Base-by-base conservation (phyloP, 2,797 vertebrate genomes). In the Sitta carolinensis region DNA sequence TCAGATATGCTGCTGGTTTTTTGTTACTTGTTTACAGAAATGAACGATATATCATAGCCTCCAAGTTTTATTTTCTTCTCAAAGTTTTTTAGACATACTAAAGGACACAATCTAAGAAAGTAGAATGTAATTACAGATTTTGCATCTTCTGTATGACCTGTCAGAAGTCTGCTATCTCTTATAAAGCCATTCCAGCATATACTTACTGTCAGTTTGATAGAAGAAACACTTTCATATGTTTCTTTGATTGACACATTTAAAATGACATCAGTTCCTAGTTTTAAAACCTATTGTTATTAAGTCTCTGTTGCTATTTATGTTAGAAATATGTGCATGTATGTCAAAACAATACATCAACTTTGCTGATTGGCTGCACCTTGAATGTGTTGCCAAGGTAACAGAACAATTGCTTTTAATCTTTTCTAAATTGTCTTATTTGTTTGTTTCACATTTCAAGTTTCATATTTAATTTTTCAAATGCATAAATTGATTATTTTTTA, bases 351-450 rank as follows among this genome's bases (percentile, higher is more conserved):
- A 77, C 97, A 97, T 98, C 97, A 98, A 89, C 97, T 97, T 97
- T 97, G 95, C 97, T 98, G 97, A 98, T 98, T 98, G 98, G 98
- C 97, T 97, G 97, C 96, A 96, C 96, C 96, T 97, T 95, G 96
- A 98, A 93, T 95, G 58, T 75, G 98, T 98, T 98, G 97, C 98
- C 96, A 98, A 92, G 98, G 98, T 95, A 98, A 98, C 96, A 48
- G 98, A 98, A 98, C 97, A 98, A 97, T 98, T 98, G 97, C 95
- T 98, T 98, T 98, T 98, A 98, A 98, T 99, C 97, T 97, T 90
- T 95, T 72, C 91, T 97, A 98, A 98, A 98, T 98, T 98, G 97
- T 95, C 77, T 87, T 92, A 89, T 89, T 95, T 97, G 89, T 95
- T 97, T 96, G 84, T 96, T 96, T 94, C 91, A 79, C 66, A 55